Evolutionary conservation across 2,888 invertebrate species (phyloP).

Genomic region (Dione juno): DNA sequence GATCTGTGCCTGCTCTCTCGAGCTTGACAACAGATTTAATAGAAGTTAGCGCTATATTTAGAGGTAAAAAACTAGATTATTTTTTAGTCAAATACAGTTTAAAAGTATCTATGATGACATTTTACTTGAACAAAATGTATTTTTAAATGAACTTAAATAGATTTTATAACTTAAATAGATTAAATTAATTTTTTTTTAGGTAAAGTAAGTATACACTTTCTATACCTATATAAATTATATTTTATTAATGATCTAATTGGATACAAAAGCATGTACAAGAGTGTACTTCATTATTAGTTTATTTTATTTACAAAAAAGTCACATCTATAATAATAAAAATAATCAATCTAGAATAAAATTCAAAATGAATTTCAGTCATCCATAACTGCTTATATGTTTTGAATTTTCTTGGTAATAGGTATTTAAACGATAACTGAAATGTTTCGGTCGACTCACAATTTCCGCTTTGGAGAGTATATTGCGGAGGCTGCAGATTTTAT

Average conservation of each 20-base stretch:
- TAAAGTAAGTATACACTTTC: no score
- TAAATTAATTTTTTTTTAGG: no score
- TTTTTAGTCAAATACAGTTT: neutral
- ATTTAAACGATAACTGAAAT: constrained; percentile 10
- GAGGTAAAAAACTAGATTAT: neutral
- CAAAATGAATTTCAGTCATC: neutral
- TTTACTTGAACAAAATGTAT: no score
- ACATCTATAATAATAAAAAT: neutral
- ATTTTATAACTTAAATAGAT: no score
- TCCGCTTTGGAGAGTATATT: constrained; percentile 22
- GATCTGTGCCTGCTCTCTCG: constrained; percentile 22
- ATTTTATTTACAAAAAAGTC: no score
- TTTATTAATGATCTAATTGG: no score
- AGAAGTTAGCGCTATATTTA: constrained; percentile 2
- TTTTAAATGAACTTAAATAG: no score
- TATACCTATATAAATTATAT: no score
- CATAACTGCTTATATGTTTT: neutral
- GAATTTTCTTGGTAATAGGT: constrained; percentile 1
- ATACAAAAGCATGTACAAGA: no score
- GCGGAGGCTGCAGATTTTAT: constrained; percentile 10
- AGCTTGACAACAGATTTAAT: constrained; percentile 17
- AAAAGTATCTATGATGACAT: no score
- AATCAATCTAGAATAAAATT: neutral
- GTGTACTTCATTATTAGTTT: no score
- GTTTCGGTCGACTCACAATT: constrained; percentile 26